Evolutionary conservation across 2,113 vertebrate genomes (phyloP), one percentile per base, ranked within the genome.

Genomic region (Nothoprocta perdicaria): DNA sequence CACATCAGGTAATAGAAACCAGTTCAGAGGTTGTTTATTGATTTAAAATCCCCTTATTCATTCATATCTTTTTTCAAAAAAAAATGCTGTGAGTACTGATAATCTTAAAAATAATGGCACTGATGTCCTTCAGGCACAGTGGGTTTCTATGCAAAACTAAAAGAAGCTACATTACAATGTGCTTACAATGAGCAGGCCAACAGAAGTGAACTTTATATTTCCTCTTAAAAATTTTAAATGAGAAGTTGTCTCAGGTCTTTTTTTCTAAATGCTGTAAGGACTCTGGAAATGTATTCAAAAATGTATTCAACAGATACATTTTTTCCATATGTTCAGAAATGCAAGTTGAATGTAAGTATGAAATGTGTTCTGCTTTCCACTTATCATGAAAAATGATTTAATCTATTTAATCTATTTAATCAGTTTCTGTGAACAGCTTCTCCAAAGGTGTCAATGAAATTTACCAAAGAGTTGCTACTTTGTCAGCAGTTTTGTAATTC

Each of bases 381-480:
- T 61, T 14, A 58, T 14, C 13, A 68, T 38, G 41, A 61, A 84
- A 92, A 85, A 29, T 55, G 24, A 58, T 86, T 18, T 33, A 46
- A 46, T 15, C 48, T 48, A 21, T 48, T 48, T 48, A 48, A 48
- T 48, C 48, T 48, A 48, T 45, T 74, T 80, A 13, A 62, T 90
- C 29, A 22, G 2, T 90, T 92, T 91, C 55, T 71, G 14, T 62
- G 40, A 83, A 43, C 15, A 45, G 10, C 10, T 80, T 87, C 63
- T 88, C 29, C 52, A 74, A 88, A 68, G 10, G 24, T 88, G n/a
- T 13, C 58, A 84, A 79, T 77, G 38, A 46, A 35, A 12, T 73
- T 24, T 81, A 90, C 69, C 61, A 86, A 82, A 55, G 16, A 77
- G 10, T 23, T 33, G 33, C 74, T 60, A 80, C 46, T 88, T 90